Evolutionary conservation across 1,140 invertebrate genomes (phyloP), one percentile per base, ranked within the genome.

Genomic region (Coelopa frigida): DNA sequence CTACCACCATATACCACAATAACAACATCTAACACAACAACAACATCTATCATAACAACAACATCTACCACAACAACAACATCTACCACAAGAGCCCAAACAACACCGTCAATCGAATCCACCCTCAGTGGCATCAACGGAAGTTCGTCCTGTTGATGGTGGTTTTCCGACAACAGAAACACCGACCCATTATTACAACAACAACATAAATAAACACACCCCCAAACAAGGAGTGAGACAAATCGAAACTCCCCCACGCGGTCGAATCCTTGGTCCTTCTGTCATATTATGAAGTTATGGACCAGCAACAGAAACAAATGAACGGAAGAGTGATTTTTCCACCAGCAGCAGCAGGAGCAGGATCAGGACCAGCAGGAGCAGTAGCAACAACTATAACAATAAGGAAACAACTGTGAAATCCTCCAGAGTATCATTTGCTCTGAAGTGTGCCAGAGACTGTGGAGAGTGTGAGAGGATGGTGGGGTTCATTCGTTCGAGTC

Each of bases 361-460:
- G n/a, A 35, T 24, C 39, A 26, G 11, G 4, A 11, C 22, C 4
- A 3, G 36, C 8, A 20, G 11, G 33, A 15, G 51, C 33, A 51
- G 50, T 51, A 42, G 41, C 35, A 22, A 3, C 20, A 10, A 11
- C 20, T 24, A n/a, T n/a, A n/a, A n/a, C n/a, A n/a, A n/a, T n/a
- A n/a, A n/a, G n/a, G n/a, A 36, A 11, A n/a, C 40, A 41, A 18
- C 20, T 27, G 18, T 35, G 35, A 14, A 46, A 58, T 47, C 58
- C 61, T 65, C 59, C 47, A 52, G 61, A 58, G 62, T 62, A 61
- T 52, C 58, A 65, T 65, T 65, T 60, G 35, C 24, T 24, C 15
- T 31, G 57, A 56, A 61, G 61, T 56, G 61, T 64, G 59, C 62
- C 59, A 58, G 61, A 60, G 61, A 63, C 61, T 45, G 36, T 22